Evolutionary conservation across 2,113 vertebrate species (phyloP).

Genomic region (Thamnaconus septentrionalis): DNA sequence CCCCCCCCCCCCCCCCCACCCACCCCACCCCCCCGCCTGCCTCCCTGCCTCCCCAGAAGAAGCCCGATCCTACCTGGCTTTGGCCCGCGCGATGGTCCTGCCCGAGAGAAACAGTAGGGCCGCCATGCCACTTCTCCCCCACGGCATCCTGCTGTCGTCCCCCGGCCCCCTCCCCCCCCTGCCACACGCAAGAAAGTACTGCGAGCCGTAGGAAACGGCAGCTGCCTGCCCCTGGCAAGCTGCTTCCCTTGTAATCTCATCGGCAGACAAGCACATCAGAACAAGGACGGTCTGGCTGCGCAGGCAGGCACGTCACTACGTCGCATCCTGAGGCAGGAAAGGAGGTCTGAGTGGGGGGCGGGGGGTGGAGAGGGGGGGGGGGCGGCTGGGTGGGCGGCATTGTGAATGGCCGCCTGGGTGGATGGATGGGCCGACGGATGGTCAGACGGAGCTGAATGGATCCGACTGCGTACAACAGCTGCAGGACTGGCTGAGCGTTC

Average conservation of each 20-base stretch:
- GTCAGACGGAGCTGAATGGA: constrained; percentile 12
- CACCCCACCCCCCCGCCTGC: no score
- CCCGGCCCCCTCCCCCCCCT: constrained; percentile 8
- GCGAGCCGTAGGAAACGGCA: constrained; percentile 70
- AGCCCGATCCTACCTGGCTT: constrained; percentile 70
- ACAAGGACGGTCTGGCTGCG: constrained; percentile 57
- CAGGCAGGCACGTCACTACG: constrained; percentile 52
- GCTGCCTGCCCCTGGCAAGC: constrained; percentile 72
- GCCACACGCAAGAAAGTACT: constrained; percentile 8
- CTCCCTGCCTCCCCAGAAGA: background rate
- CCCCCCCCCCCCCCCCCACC: no score
- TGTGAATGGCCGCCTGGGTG: background rate
- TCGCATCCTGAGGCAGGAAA: constrained; percentile 75
- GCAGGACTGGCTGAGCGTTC: background rate
- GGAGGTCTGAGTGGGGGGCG: constrained; percentile 40
- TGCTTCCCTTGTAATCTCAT: constrained; percentile 69
- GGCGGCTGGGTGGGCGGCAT: constrained; percentile 10
- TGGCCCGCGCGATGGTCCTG: constrained; percentile 47
- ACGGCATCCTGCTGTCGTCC: constrained; percentile 72
- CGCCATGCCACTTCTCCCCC: constrained; percentile 64
- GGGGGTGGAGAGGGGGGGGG: constrained; percentile 3
- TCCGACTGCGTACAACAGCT: no score
- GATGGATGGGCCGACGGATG: background rate
- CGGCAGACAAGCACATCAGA: constrained; percentile 65
- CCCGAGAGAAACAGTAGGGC: constrained; percentile 54